A percentile compares a stretch with the other conserved stretches of the same genome.
Conservation (phyloP, 2,797 vertebrate species). For the Myioborus miniatus region DNA sequence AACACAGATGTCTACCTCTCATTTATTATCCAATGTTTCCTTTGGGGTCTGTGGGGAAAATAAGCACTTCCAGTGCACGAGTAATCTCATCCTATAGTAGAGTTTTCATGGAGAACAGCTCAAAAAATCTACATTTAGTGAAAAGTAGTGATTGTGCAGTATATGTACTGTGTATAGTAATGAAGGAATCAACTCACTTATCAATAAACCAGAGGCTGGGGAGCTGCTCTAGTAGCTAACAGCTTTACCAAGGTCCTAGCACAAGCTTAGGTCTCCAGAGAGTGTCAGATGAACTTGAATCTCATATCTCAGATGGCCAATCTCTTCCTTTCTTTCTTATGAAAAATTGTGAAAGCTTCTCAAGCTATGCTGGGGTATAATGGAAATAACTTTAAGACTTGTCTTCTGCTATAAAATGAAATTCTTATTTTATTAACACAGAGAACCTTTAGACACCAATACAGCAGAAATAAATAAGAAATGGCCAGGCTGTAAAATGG, state of each 20-base stretch:
- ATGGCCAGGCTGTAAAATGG: neutral
- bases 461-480: neutral
- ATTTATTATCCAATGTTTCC: neutral
- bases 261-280: neutral
- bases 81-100: neutral
- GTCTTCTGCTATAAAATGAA: neutral
- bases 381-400: neutral
- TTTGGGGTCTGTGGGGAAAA: neutral
- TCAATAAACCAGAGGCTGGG: fast-evolving
- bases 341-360: neutral
- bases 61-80: neutral
- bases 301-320: neutral
- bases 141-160: neutral
- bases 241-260: neutral
- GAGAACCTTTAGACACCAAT: neutral
- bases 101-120: neutral
- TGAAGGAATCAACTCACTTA: neutral
- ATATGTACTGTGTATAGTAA: neutral
- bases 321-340: neutral
- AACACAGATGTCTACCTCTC: neutral
- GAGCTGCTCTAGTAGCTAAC: neutral
- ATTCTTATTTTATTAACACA: neutral
- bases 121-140: neutral
- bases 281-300: neutral
- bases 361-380: neutral